A percentile compares a stretch with the other conserved stretches of the same genome.
Evolutionary conservation across 2,888 invertebrate species (phyloP).

Genomic region (Drosophila melanosoma): DNA sequence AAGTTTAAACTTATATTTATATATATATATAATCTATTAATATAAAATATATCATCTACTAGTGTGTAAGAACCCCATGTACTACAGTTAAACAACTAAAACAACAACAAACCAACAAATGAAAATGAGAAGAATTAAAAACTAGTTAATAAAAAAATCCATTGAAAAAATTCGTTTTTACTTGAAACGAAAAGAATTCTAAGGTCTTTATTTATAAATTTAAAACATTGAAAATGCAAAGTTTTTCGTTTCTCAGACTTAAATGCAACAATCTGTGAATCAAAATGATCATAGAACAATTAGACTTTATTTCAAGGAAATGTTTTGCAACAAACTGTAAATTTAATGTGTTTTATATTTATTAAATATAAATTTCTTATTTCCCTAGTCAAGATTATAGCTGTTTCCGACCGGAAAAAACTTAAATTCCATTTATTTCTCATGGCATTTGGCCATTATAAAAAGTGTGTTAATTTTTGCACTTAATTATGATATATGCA

Average conservation of each 20-base stretch:
- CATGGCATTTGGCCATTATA: not conserved
- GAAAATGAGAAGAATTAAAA: conserved; percentile 75
- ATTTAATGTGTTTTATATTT: not conserved
- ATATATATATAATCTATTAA: conserved; percentile 70
- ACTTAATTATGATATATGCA: conserved; percentile 14
- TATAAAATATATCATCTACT: conserved; percentile 76
- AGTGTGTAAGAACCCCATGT: conserved; percentile 63
- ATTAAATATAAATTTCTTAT: not conserved
- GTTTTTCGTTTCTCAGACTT: not conserved
- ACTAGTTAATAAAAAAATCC: conserved; percentile 70
- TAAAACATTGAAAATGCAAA: not conserved
- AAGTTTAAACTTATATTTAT: conserved; percentile 78
- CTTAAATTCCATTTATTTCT: conserved; percentile 1
- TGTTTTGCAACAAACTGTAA: not conserved
- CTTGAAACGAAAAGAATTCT: not conserved
- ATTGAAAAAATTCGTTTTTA: conserved; percentile 1
- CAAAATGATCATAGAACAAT: not conserved
- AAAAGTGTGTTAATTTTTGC: conserved; percentile 1
- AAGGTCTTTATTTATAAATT: not conserved
- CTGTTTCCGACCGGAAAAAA: conserved; percentile 26
- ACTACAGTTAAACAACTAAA: conserved; percentile 74
- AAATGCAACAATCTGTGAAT: not conserved
- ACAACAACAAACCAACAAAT: conserved; percentile 59
- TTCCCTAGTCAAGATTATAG: not conserved
- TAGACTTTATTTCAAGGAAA: not conserved